Percentiles rank a stretch among this genome's conserved stretches.
phyloP scores from a whole-genome alignment of 30 jellyfish, hydroid and myxozoan genomes.

The Sanderia malayensis region DNA sequence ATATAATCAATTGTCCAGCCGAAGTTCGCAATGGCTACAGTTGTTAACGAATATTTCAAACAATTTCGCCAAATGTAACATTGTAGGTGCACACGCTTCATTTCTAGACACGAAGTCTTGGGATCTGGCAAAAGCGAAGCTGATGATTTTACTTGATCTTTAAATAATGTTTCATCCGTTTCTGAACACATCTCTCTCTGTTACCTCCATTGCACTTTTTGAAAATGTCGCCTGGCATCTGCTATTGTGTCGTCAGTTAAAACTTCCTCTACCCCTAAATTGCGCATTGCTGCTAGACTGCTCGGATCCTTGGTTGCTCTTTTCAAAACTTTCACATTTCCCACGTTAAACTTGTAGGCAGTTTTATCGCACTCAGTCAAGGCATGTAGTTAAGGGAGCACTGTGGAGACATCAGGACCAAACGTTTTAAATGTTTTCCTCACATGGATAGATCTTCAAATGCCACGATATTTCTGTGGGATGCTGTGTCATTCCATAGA shows the following conservation, averaged over 20 bases:
- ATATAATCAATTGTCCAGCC: background rate
- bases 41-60: background rate
- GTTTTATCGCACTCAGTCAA: background rate
- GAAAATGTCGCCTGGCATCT: background rate
- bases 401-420: slow-evolving; percentile 1
- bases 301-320: background rate
- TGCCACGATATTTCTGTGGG: background rate
- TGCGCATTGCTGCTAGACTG: background rate
- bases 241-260: background rate
- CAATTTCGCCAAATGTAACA: background rate
- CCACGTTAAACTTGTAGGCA: background rate
- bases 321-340: background rate
- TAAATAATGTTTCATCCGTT: background rate
- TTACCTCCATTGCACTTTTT: background rate
- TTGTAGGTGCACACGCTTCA: background rate
- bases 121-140: background rate
- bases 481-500: background rate
- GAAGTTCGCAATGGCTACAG: background rate
- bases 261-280: slow-evolving; percentile 2
- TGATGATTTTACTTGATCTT: background rate
- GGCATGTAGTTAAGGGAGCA: background rate
- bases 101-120: background rate
- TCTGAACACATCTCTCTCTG: background rate
- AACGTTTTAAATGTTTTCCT: background rate
- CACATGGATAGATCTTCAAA: background rate